A percentile compares a stretch with the other conserved stretches of the same genome.
phyloP scores from a whole-genome alignment of 1,140 invertebrate species.

The Drosophila parvula region DNA sequence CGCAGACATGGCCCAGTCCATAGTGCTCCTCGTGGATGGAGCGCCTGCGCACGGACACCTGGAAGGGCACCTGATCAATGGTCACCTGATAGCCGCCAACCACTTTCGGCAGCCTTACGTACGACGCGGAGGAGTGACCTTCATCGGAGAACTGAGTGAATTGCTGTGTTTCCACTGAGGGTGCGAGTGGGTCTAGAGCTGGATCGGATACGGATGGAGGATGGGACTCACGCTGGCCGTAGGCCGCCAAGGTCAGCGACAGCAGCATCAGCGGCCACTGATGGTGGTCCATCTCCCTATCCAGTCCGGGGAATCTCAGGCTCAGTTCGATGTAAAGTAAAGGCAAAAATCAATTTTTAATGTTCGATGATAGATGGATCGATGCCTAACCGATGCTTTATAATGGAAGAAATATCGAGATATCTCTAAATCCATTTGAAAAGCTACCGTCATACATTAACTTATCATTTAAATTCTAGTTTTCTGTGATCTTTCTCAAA shows the following conservation, averaged over 20 bases:
- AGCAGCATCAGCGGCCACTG: slow-evolving; percentile 18
- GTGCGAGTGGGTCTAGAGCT: neutral
- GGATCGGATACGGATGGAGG: neutral
- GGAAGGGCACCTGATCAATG: slow-evolving; percentile 42
- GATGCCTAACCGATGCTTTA: neutral
- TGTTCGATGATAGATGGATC: neutral
- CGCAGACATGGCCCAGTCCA: slow-evolving; percentile 57
- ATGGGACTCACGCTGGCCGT: neutral
- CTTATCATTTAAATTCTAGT: too few species aligned
- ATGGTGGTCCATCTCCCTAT: slow-evolving; percentile 6
- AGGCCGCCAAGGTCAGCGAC: slow-evolving; percentile 8
- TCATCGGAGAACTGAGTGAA: neutral
- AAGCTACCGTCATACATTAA: too few species aligned
- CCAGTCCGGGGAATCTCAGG: neutral
- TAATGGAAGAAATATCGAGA: too few species aligned
- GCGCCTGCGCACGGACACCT: slow-evolving; percentile 53
- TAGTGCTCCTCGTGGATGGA: slow-evolving; percentile 16
- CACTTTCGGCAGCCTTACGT: slow-evolving; percentile 44
- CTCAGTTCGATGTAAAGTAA: neutral
- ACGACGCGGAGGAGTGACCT: neutral
- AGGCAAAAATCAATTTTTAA: neutral
- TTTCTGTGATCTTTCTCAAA: too few species aligned
- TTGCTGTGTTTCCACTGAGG: neutral
- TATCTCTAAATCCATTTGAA: too few species aligned
- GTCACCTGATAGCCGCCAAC: slow-evolving; percentile 55